phyloP scores from a whole-genome alignment of 2,888 invertebrate genomes.

The Netelia inedita region DNA sequence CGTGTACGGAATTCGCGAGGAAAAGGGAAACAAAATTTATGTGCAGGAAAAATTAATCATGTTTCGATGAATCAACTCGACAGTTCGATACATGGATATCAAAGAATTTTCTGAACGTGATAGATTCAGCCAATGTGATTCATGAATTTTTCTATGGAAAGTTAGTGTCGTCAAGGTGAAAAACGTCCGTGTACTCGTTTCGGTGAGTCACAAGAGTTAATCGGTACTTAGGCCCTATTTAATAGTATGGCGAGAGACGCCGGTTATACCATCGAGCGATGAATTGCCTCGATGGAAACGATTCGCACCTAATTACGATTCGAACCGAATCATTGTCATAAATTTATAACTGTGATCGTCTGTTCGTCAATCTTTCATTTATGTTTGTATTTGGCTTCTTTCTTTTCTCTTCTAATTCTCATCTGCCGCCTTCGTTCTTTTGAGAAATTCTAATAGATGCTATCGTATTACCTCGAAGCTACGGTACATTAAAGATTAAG shows the following conservation, averaged over 20 bases:
- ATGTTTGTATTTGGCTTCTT: constrained; percentile 42
- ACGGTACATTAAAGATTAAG: constrained; percentile 73
- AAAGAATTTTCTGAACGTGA: not conserved
- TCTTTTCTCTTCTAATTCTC: constrained; percentile 46
- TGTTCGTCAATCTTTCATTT: constrained; percentile 48
- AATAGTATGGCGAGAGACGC: constrained; percentile 73
- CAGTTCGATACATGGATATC: constrained; percentile 4
- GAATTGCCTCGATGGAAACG: constrained; percentile 72
- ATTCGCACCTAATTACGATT: constrained; percentile 68
- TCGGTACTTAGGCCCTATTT: constrained; percentile 73
- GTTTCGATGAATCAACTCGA: not conserved
- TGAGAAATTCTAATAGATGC: constrained; percentile 65
- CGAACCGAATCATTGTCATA: constrained; percentile 71
- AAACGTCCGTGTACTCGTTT: constrained; percentile 38
- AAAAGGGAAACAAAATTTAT: constrained; percentile 1
- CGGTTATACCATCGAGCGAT: constrained; percentile 63
- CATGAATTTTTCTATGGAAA: constrained; percentile 13
- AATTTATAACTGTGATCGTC: constrained; percentile 64
- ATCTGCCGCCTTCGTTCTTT: constrained; percentile 48
- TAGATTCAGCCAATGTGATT: not conserved
- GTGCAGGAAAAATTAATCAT: not conserved
- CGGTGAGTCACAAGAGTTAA: constrained; percentile 48
- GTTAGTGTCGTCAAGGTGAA: constrained; percentile 36
- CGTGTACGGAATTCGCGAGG: too few relatives aligned
- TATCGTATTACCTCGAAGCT: constrained; percentile 69